Conservation (phyloP, 2,113 vertebrate species). For the Oreochromis niloticus region DNA sequence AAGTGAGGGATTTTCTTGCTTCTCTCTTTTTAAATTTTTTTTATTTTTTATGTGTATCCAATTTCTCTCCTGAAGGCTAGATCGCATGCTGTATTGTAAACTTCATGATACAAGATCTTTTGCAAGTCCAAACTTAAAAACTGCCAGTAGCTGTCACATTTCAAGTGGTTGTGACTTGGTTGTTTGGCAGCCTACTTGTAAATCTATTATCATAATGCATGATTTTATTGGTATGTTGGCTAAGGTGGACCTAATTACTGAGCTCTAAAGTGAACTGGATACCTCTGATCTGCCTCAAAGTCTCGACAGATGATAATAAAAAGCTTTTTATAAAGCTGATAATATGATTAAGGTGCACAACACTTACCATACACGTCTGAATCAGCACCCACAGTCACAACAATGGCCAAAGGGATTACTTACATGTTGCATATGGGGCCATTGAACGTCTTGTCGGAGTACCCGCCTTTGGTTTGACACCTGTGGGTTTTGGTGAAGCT, state of each 20-base stretch:
- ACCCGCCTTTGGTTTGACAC: conserved; percentile 41
- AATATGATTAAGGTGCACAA: not conserved
- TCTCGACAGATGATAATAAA: not conserved
- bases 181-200: not conserved
- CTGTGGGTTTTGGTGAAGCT: conserved; percentile 53
- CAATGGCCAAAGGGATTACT: not conserved
- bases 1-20: not conserved
- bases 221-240: not conserved
- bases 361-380: not conserved
- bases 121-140: not conserved
- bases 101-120: not conserved
- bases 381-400: not conserved
- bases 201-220: not conserved
- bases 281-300: not conserved
- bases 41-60: not conserved
- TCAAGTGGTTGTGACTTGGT: not conserved
- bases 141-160: not conserved
- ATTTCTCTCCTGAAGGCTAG: not conserved
- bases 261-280: not conserved
- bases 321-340: not conserved
- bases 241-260: not conserved
- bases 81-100: not conserved
- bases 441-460: conserved; percentile 43
- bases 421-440: conserved; percentile 37
- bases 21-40: not conserved